Evolutionary conservation across 2,888 invertebrate species (phyloP), one percentile per base, ranked within the genome.

Genomic region (Helleia helle): DNA sequence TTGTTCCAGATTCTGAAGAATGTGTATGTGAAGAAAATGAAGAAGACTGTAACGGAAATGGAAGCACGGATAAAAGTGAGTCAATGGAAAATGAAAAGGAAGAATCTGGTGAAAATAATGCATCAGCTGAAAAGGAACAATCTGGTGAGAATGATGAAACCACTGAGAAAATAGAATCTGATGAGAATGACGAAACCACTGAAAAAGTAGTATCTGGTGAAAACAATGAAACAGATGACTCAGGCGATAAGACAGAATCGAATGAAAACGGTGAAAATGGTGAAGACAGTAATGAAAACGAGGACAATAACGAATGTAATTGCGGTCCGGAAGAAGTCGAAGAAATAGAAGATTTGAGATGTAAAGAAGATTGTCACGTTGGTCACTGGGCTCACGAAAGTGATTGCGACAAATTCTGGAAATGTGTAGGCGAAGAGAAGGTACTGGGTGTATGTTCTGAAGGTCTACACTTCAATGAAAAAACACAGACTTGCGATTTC

Each of bases 341-440:
- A 0, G 42, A 31, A 1, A 48, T 39, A 0, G 50, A 34, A 36
- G 14, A 24, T 12, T 15, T 30, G 36, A 62, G 42, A 51, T 80
- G 81, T 47, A 40, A 46, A 14, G 46, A 57, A 0, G 45, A 48
- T 6, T 83, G 81, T 58, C 67, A 81, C 43, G 48, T 68, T 1
- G 53, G 59, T 0, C 71, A 76, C 0, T 83, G 80, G 79, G 61
- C 67, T 0, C 75, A 81, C 34, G 65, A 61, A 2, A 60, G 51
- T 0, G 72, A 73, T 13, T 80, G 83, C 28, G 73, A 80, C 47
- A 81, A 80, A 36, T 83, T 59, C 62, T 83, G 71, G 68, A 46
- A 56, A 0, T 84, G 83, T 36, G 55, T 65, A 2, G 71, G 69
- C 0, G 40, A 58, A 0, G 41, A 43, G 0, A 51, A 63, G 1